Base-by-base conservation (phyloP, 1,140 invertebrate genomes). In the Aporrectodea caliginosa region DNA sequence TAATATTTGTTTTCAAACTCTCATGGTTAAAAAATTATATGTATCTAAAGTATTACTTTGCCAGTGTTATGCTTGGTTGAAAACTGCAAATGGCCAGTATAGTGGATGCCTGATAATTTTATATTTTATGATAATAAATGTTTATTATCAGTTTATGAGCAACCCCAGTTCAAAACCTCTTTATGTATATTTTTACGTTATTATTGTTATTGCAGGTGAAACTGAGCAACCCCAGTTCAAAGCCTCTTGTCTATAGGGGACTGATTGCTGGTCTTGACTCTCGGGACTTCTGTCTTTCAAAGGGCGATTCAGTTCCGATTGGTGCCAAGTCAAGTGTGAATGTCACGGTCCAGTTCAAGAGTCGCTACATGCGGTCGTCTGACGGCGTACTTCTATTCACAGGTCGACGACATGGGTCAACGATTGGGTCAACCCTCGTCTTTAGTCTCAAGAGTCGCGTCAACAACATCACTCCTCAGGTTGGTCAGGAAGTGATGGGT, bases 231-330 rank as follows among this genome's bases (percentile, higher is more conserved):
- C 85, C 88, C 1, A 88, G 85, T 82, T 72, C 27, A 27, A 88
- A 88, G 77, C 82, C 85, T 22, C 80, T 89, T 29, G 81, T 83
- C 14, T 89, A 88, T 81, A 82, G 85, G 58, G 82, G 85, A 0
- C 76, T 88, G n/a, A 78, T 89, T n/a, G 85, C 86, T 30, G 88
- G 88, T 1, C 82, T 78, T 33, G 86, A 88, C 82, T 84, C 85
- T 22, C 75, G 83, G 14, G 85, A 88, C 77, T 89, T 88, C 79
- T 35, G 43, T 30, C 80, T 88, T 1, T 85, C 86, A 12, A 88
- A 85, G 80, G 88, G 87, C 16, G 83, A 84, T 16, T 75, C 78
- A 30, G 79, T 88, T 1, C 82, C 84, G 0, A 84, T 88, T 16
- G 78, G 84, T 73, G 82, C 86, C 1, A 87, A 86, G 78, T 83